Percentiles rank a stretch among this genome's conserved stretches.
Conservation (phyloP, 2,888 invertebrate genomes). For the Hermaeophaga mercurialis region DNA sequence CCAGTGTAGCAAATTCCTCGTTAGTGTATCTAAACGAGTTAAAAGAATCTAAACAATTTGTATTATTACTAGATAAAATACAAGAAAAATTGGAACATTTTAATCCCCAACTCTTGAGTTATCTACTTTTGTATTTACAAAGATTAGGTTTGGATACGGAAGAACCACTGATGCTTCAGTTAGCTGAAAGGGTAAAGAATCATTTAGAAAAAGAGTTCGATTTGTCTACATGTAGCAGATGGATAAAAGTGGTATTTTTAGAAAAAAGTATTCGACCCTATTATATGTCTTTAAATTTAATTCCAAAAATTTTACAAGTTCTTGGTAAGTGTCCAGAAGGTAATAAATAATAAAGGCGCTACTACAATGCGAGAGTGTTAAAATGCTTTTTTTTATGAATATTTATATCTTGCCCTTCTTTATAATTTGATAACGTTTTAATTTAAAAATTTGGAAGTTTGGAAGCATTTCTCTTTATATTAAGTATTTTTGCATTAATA, state of each 20-base stretch:
- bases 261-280: constrained; percentile 55
- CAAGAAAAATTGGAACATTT: constrained; percentile 48
- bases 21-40: constrained; percentile 49
- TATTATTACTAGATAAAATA: constrained; percentile 46
- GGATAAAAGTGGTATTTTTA: constrained; percentile 55
- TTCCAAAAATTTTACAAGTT: constrained; percentile 53
- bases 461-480: too few species aligned
- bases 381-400: too few species aligned
- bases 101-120: constrained; percentile 55
- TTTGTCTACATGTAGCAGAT: constrained; percentile 53
- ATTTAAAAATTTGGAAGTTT: too few species aligned
- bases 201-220: constrained; percentile 44
- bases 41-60: constrained; percentile 47
- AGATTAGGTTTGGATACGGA: constrained; percentile 57
- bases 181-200: constrained; percentile 51
- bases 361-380: too few species aligned
- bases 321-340: constrained; percentile 54
- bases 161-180: constrained; percentile 49
- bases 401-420: too few species aligned
- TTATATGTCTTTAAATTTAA: constrained; percentile 52
- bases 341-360: too few species aligned
- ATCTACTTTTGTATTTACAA: constrained; percentile 58
- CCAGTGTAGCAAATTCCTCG: constrained; percentile 22
- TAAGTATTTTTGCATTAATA: too few species aligned
- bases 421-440: too few species aligned